Evolutionary conservation across 53 echinoderm and acorn worm genomes (phyloP), one percentile per base, ranked within the genome.

Genomic region (Mesocentrotus franciscanus): DNA sequence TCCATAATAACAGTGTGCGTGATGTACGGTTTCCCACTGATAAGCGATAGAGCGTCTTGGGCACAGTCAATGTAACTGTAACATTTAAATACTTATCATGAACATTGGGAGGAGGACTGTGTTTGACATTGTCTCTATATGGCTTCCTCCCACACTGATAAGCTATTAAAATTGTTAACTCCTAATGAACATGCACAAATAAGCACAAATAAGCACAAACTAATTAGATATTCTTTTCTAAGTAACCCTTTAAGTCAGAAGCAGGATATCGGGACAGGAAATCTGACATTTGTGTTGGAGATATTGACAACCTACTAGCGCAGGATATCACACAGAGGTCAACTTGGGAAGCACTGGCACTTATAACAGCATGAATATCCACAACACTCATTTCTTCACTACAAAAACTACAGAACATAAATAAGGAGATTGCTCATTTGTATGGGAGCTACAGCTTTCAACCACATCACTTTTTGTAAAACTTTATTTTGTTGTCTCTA

Each of bases 1-100:
- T 87, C 87, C 87, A 87, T 20, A 57, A 87, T 87, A 87, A 87
- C 59, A 87, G 57, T 87, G 9, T 87, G 87, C 87, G 84, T 84
- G 84, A 87, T 87, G 87, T 58, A 58, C 87, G 27, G 87, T 58
- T 87, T 87, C 87, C 87, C 58, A 24, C 57, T 58, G 87, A 87
- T 87, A 87, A 87, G 58, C 26, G 55, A 26, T 20, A 42, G 49
- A 20, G 84, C 13, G 84, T 84, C 87, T 58, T 57, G 14, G 29
- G 87, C 58, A 59, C 20, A 55, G 49, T 58, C 58, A 12, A 58
- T 56, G 29, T 87, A 27, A 29, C 14, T 49, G 6, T 49, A 49
- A 49, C 6, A 87, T 87, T 87, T 57, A n/a, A 87, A 57, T 59
- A 27, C 87, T 87, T 58, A 27, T 85, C 87, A 85, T 1, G n/a